Evolutionary conservation across 2,888 invertebrate genomes (phyloP), one percentile per base, ranked within the genome.

Genomic region (Amitus sp.): DNA sequence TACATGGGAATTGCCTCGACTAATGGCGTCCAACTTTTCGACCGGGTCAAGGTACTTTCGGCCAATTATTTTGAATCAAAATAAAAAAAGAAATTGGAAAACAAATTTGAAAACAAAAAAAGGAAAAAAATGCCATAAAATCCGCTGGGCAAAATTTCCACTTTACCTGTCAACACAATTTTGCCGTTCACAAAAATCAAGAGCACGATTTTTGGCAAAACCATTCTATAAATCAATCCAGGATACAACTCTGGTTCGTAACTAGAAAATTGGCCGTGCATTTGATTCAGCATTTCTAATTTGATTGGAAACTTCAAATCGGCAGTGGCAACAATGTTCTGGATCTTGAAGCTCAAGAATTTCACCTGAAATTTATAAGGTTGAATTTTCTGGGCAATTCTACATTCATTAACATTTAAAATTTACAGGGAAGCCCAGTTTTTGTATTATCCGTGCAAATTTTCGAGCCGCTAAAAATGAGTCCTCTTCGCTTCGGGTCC

Each of bases 131-230:
- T 15, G 12, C 13, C 9, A 37, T 4, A 37, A 17, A 13, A 27
- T 10, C 4, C 27, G 1, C 19, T 43, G 4, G 15, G 6, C 6
- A 17, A 34, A 7, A 9, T 27, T 6, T 30, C 28, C 27, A 20
- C 45, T 71, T 75, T 73, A 86, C 86, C 86, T 75, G 98, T 99
- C 65, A 99, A 90, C 1, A 99, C 98, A 68, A 99, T 90, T 87
- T 99, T 99, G 52, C 99, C 99, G 82, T 98, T 98, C 0, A 99
- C 98, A 85, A 99, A 99, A 82, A 99, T 98, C 9, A 99, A 85
- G 64, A 99, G 84, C 2, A 98, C 98, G 67, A 99, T 91, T 69
- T 96, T 89, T 0, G 98, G 98, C 75, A 95, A 92, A 34, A 98
- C 94, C 95, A 99, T 95, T 73, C 98, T 87, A 82, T 99, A 99